Conservation (phyloP, 2,888 invertebrate species). For the Melanostoma scalare region DNA sequence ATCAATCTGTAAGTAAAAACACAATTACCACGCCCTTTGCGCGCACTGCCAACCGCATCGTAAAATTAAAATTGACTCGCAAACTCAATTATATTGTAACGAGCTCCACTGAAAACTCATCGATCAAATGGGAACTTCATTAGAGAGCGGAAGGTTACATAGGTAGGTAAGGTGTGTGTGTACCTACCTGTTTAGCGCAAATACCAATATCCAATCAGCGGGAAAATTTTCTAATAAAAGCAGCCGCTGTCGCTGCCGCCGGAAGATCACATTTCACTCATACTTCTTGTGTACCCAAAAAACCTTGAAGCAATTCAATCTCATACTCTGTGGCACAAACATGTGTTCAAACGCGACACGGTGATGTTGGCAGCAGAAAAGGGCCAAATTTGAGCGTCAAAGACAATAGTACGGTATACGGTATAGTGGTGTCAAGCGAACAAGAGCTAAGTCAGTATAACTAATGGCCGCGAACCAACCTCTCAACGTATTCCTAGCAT, state of each 20-base stretch:
- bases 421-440: conserved; percentile 24
- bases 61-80: no score
- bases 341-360: conserved; percentile 4
- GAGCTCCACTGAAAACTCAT: no score
- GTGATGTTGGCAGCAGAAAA: conserved; percentile 26
- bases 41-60: no score
- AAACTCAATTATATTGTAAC: no score
- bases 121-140: no score
- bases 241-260: neutral
- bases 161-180: no score
- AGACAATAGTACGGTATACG: conserved; percentile 39
- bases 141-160: no score
- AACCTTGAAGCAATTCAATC: conserved; percentile 22
- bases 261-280: conserved; percentile 4
- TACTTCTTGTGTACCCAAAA: neutral
- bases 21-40: no score
- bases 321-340: neutral
- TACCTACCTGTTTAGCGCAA: no score
- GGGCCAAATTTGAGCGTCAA: conserved; percentile 56
- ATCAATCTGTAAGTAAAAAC: no score
- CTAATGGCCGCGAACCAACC: conserved; percentile 23
- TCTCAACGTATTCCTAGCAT: neutral
- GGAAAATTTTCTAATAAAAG: conserved; percentile 18
- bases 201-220: no score
- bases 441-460: conserved; percentile 24